Evolutionary conservation across 2,797 vertebrate species (phyloP).

Genomic region (Halcyon chelicuti): DNA sequence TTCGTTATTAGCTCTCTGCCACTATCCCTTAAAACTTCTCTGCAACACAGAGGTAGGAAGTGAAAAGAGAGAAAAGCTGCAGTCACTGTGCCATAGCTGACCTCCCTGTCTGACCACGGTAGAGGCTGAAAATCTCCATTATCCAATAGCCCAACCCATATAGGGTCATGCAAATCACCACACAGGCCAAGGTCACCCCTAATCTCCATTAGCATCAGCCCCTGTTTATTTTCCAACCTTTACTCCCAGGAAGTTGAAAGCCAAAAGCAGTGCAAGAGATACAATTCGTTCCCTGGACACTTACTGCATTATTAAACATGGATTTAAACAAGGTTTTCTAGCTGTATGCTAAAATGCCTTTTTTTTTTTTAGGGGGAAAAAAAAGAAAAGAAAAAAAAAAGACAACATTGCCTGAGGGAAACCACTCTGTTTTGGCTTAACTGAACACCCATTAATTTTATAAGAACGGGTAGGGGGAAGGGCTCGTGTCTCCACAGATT

Average conservation of each 20-base stretch:
- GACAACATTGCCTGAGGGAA: conserved; percentile 43
- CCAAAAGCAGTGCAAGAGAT: neutral
- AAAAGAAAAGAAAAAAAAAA: neutral
- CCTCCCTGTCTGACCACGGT: neutral
- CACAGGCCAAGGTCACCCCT: conserved; percentile 20
- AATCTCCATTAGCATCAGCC: neutral
- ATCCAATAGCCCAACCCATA: neutral
- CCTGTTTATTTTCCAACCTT: conserved; percentile 35
- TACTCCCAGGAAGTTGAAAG: conserved; percentile 29
- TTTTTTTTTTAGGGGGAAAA: neutral
- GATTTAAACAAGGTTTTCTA: conserved; percentile 47
- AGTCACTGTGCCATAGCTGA: neutral
- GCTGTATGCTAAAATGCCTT: neutral
- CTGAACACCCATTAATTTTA: conserved; percentile 68
- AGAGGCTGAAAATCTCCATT: neutral
- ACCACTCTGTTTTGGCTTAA: conserved; percentile 62
- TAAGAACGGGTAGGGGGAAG: conserved; percentile 29
- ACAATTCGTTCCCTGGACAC: conserved; percentile 27
- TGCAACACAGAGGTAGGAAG: neutral
- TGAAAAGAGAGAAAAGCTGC: neutral
- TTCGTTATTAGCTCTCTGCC: neutral
- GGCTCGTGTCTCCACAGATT: conserved; percentile 51
- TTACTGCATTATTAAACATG: conserved; percentile 40
- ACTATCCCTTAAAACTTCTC: neutral
- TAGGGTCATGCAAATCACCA: neutral